These are phyloP conservation scores for Hydrolagus colliei DNA, from an alignment of 2,797 vertebrate species.

Conservation along the genomic window DNA sequence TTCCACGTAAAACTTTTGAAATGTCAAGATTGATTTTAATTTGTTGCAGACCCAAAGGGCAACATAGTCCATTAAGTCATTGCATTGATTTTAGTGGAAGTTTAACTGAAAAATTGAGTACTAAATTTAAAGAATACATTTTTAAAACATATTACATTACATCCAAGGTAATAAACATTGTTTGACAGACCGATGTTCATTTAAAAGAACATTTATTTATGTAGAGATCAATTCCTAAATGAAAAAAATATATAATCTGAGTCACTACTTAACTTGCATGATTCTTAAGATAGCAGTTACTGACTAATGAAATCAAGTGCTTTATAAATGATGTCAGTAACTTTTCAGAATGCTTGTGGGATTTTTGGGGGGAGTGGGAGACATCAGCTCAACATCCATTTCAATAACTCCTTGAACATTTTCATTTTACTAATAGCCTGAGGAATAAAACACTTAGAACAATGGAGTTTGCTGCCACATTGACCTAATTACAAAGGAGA, in stretches of 20 bases:
- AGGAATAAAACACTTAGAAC: too few relatives aligned
- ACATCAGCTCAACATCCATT: too few relatives aligned
- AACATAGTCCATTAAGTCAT: not conserved
- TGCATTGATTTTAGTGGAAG: not conserved
- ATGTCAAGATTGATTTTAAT: conserved; percentile 17
- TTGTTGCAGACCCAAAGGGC: not conserved
- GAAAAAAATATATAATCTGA: not conserved
- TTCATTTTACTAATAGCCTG: not conserved
- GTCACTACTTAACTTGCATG: not conserved
- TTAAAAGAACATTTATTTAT: not conserved
- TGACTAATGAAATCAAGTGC: conserved; percentile 11
- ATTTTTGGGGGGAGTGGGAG: not conserved
- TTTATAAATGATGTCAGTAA: conserved; percentile 7
- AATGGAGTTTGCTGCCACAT: not conserved
- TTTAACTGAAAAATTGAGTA: not conserved
- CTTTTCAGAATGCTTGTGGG: not conserved
- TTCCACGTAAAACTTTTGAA: not conserved
- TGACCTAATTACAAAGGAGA: not conserved
- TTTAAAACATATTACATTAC: not conserved
- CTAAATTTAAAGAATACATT: not conserved
- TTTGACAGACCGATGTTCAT: not conserved
- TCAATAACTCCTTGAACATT: not conserved
- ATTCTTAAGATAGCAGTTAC: not conserved
- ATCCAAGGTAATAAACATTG: not conserved
- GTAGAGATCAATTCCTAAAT: not conserved